Conservation (phyloP, 2,113 vertebrate genomes). For the Ondatra zibethicus region DNA sequence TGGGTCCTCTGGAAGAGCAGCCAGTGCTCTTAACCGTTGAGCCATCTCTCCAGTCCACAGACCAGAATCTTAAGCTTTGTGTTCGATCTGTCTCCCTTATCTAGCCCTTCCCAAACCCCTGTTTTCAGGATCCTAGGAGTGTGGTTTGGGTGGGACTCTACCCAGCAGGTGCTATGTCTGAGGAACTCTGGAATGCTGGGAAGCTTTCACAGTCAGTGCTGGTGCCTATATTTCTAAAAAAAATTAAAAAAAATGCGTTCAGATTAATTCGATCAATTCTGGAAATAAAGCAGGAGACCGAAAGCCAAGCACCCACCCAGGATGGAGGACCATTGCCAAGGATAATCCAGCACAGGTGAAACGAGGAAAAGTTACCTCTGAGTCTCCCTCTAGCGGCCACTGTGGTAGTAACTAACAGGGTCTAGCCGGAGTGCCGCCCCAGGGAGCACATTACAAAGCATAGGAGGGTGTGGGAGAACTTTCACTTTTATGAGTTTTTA, state of each 20-base stretch:
- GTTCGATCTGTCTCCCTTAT: background rate
- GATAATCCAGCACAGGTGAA: background rate
- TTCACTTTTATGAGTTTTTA: background rate
- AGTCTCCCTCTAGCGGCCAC: constrained; percentile 1
- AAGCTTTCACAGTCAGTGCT: background rate
- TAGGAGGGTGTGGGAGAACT: background rate
- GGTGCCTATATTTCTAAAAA: background rate
- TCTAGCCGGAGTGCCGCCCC: background rate
- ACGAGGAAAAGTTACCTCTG: background rate
- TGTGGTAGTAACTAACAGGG: background rate
- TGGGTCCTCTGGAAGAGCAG: too few relatives aligned
- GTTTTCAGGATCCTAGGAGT: background rate
- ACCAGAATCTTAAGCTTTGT: background rate
- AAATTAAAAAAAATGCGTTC: background rate
- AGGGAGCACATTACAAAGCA: background rate
- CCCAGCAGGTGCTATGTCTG: background rate
- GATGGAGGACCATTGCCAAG: background rate
- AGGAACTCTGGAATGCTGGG: background rate
- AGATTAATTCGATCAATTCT: background rate
- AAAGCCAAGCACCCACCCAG: background rate
- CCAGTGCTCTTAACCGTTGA: too few relatives aligned
- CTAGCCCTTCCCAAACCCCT: background rate
- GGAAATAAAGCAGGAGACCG: background rate
- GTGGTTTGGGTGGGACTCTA: background rate
- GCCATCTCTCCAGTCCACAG: too few relatives aligned